Evolutionary conservation across 2,797 vertebrate genomes (phyloP).

Genomic region (Aldrovandia affinis): DNA sequence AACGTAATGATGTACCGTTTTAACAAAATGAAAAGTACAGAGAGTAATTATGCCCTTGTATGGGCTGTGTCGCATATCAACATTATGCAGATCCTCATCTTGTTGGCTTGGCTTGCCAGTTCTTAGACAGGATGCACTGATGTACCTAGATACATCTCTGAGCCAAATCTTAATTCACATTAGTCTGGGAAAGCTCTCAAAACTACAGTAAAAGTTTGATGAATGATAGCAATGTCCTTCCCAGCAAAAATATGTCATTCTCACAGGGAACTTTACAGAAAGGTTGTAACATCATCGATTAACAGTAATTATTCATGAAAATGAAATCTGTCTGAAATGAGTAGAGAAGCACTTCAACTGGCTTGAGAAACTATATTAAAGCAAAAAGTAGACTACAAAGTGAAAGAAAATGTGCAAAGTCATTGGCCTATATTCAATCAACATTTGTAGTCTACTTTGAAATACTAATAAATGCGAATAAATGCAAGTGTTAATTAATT

Average conservation of each 20-base stretch:
- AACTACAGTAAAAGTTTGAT: constrained; percentile 23
- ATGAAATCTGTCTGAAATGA: background rate
- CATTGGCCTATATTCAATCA: too few relatives aligned
- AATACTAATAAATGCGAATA: too few relatives aligned
- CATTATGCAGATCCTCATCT: constrained; percentile 35
- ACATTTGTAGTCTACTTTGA: too few relatives aligned
- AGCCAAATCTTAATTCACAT: constrained; percentile 34
- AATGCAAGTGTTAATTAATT: background rate
- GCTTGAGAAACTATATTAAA: too few relatives aligned
- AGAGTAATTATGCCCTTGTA: constrained; percentile 31
- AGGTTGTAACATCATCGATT: background rate
- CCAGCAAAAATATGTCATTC: constrained; percentile 9
- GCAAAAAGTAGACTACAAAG: too few relatives aligned
- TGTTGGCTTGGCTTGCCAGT: background rate
- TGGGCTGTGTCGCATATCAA: constrained; percentile 29
- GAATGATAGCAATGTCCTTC: constrained; percentile 18
- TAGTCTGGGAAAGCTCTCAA: constrained; percentile 13
- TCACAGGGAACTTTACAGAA: background rate
- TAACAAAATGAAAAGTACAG: background rate
- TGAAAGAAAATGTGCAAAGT: too few relatives aligned
- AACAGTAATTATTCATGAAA: background rate
- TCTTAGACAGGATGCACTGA: background rate
- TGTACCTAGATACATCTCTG: constrained; percentile 15
- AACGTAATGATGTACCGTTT: background rate
- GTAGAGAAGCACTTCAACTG: background rate